phyloP scores from a whole-genome alignment of 1,140 invertebrate species.

The Idris sp. region DNA sequence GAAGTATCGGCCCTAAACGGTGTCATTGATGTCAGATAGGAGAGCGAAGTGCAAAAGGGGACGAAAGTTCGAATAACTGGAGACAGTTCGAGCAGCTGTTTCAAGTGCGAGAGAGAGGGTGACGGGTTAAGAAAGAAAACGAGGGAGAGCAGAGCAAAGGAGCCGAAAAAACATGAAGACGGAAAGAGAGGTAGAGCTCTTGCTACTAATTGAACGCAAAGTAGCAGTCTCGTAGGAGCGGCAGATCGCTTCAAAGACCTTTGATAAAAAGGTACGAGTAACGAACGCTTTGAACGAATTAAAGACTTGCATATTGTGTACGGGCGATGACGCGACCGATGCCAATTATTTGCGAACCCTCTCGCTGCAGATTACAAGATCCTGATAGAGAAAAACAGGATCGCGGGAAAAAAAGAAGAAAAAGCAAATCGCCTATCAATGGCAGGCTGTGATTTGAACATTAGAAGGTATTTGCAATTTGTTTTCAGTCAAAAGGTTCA shows the following conservation, averaged over 20 bases:
- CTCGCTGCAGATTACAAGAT: conserved; percentile 36
- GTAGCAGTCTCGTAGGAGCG: conserved; percentile 51
- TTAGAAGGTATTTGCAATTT: no score
- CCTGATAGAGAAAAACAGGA: conserved; percentile 23
- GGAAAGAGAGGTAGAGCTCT: conserved; percentile 28
- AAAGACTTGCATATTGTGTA: conserved; percentile 50
- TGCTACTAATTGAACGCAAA: conserved; percentile 64
- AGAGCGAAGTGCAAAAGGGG: conserved; percentile 55
- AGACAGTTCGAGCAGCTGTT: conserved; percentile 10
- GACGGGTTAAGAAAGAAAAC: neutral
- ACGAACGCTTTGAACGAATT: conserved; percentile 62
- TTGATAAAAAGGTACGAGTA: conserved; percentile 63
- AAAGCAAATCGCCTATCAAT: no score
- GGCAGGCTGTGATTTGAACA: no score
- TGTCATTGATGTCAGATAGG: conserved; percentile 67
- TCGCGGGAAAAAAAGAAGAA: no score
- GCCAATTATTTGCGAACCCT: conserved; percentile 54
- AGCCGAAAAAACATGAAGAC: conserved; percentile 1
- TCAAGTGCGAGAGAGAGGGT: neutral
- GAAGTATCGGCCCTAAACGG: conserved; percentile 62
- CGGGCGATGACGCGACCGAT: conserved; percentile 52
- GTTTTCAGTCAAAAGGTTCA: no score
- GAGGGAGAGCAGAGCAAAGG: conserved; percentile 18
- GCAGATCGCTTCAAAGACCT: conserved; percentile 61
- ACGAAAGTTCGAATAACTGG: conserved; percentile 7